phyloP scores from a whole-genome alignment of 2,888 invertebrate species.

The Hipparchia semele region DNA sequence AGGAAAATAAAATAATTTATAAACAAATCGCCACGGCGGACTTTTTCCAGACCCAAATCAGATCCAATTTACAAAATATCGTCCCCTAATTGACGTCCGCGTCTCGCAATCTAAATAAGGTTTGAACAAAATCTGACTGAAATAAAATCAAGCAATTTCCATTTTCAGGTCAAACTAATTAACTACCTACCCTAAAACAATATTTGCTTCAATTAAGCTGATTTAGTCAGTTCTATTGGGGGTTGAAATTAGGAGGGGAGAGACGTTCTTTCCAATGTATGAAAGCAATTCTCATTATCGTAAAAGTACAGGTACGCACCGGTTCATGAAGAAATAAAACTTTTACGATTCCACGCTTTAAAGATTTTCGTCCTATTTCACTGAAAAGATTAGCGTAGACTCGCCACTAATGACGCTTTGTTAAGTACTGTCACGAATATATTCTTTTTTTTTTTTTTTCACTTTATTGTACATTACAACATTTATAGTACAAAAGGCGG shows the following conservation, averaged over 20 bases:
- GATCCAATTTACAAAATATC: conserved; percentile 7
- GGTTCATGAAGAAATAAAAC: conserved; percentile 34
- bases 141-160: conserved; percentile 14
- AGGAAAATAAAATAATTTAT: background rate
- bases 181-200: conserved; percentile 21
- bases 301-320: conserved; percentile 28
- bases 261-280: conserved; percentile 21
- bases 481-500: too few species aligned
- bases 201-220: conserved; percentile 32
- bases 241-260: background rate
- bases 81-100: background rate
- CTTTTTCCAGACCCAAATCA: background rate
- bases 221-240: conserved; percentile 23
- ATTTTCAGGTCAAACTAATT: conserved; percentile 27
- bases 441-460: too few species aligned
- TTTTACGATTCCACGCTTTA: conserved; percentile 28
- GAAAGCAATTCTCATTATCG: conserved; percentile 31
- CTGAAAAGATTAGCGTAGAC: conserved; percentile 2
- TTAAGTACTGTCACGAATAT: too few species aligned
- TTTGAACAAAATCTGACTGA: conserved; percentile 7
- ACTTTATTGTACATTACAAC: too few species aligned
- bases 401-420: background rate
- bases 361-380: conserved; percentile 27
- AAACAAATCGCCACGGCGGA: background rate
- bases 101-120: conserved; percentile 3